These are phyloP conservation scores for Acanthis flammea DNA, from an alignment of 2,797 vertebrate species.

Conservation along the genomic window DNA sequence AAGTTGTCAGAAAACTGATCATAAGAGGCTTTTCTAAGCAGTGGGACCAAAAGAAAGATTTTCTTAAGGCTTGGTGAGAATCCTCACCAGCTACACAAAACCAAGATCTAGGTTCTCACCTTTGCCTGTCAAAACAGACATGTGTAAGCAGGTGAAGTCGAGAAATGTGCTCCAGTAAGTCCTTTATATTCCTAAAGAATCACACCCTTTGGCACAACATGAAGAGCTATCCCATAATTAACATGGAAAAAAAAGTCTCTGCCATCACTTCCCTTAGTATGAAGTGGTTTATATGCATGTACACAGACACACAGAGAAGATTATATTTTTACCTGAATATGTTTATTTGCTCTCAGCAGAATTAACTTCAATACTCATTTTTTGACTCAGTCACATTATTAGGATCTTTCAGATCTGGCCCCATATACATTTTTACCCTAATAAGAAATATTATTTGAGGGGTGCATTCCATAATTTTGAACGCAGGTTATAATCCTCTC, in stretches of 20 bases:
- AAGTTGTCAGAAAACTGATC: background rate
- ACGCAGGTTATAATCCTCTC: background rate
- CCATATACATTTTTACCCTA: background rate
- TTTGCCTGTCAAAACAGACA: background rate
- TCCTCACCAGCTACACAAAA: background rate
- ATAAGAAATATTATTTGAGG: background rate
- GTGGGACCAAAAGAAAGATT: background rate
- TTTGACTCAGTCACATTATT: background rate
- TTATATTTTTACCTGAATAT: background rate
- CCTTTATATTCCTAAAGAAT: background rate
- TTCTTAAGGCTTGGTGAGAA: background rate
- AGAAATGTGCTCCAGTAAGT: background rate
- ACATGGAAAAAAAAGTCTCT: background rate
- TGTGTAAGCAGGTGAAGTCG: background rate
- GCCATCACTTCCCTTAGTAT: background rate
- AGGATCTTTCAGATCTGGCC: background rate
- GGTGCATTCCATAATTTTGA: background rate
- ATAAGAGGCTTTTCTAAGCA: background rate
- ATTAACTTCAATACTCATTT: background rate
- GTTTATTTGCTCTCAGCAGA: background rate
- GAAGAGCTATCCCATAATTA: background rate
- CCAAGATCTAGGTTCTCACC: background rate
- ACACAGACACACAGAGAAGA: accelerated
- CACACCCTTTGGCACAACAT: background rate
- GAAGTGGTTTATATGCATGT: background rate